A percentile compares a stretch with the other conserved stretches of the same genome.
Evolutionary conservation across 92 coral and sea anemone species (phyloP).

Genomic region (Umimayanthus chanpuru): DNA sequence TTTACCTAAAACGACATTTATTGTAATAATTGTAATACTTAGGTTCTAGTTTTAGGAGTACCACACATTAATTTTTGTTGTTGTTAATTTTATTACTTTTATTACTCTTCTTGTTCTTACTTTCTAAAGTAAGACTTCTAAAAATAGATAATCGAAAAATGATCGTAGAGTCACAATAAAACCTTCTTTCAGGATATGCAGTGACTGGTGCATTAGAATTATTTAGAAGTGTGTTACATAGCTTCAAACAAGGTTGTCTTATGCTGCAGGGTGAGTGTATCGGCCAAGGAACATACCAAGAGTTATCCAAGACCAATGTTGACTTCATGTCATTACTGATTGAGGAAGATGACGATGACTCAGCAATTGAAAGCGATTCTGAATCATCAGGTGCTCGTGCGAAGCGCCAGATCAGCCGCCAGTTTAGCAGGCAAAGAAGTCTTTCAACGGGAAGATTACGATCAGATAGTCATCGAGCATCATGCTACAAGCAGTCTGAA

Average conservation of each 20-base stretch:
- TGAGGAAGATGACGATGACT: constrained; percentile 72
- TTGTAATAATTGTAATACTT: no score
- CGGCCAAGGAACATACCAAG: constrained; percentile 82
- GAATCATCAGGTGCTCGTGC: constrained; percentile 38
- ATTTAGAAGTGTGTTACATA: no score
- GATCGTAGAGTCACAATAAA: no score
- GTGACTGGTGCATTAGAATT: no score
- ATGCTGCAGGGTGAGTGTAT: constrained; percentile 75
- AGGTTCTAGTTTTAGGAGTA: no score
- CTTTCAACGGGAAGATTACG: constrained; percentile 43
- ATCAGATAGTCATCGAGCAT: constrained; percentile 49
- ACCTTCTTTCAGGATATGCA: no score
- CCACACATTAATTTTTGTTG: no score
- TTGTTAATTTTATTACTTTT: no score
- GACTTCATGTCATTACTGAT: constrained; percentile 79
- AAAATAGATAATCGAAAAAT: no score
- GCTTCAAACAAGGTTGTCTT: not conserved
- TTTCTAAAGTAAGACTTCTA: no score
- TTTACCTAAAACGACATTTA: no score
- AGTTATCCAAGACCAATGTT: constrained; percentile 71
- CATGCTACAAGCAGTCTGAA: constrained; percentile 60
- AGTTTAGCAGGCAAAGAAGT: constrained; percentile 72
- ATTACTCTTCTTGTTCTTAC: no score
- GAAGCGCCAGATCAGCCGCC: constrained; percentile 62
- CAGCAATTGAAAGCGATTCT: constrained; percentile 68